Base-by-base conservation (phyloP, 2,113 vertebrate genomes). In the Leptobrachium leishanense region DNA sequence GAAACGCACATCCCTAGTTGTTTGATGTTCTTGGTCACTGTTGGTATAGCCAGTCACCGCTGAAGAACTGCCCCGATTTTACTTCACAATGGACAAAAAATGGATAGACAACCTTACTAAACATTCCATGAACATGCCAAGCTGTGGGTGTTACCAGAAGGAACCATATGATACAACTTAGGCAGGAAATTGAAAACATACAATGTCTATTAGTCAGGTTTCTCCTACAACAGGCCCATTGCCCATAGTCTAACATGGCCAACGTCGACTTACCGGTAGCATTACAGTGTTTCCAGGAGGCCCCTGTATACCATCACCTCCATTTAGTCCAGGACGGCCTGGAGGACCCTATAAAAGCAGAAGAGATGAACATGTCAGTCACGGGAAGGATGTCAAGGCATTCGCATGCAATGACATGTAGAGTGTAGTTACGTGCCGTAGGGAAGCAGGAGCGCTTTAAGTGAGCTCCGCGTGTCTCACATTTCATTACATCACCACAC, bases 241-340 rank as follows among this genome's bases (percentile, higher is more conserved):
- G 0, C 11, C 2, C 65, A 12, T 2, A 0, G n/a, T n/a, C 11
- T 3, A 7, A 3, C 0, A 0, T 13, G 55, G 42, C 43, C 54
- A 46, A 59, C 54, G 20, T 12, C 55, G 46, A 75, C 93, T 92
- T 88, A 98, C 96, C 70, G 96, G 96, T 81, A 98, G 86, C 96
- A 98, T 94, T 72, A 98, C 84, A 83, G 95, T 85, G 0, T 95
- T 97, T 77, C 96, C 96, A 0, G 95, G 90, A 0, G 91, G 92
- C 59, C 96, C 96, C 0, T 90, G 94, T 72, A 95, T 90, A 41
- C 96, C 96, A 3, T 94, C 95, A 12, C 86, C 86, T 76, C 96
- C 96, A 5, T 94, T 84, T 71, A 97, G 87, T 44, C 96, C 96
- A 6, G 93, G 88, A 20, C 90, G 91, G 67, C 96, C 96, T 8